These are phyloP conservation scores for Microctenopoma stevenorrisi DNA, from an alignment of 2,797 vertebrate genomes.

Conservation along the genomic window DNA sequence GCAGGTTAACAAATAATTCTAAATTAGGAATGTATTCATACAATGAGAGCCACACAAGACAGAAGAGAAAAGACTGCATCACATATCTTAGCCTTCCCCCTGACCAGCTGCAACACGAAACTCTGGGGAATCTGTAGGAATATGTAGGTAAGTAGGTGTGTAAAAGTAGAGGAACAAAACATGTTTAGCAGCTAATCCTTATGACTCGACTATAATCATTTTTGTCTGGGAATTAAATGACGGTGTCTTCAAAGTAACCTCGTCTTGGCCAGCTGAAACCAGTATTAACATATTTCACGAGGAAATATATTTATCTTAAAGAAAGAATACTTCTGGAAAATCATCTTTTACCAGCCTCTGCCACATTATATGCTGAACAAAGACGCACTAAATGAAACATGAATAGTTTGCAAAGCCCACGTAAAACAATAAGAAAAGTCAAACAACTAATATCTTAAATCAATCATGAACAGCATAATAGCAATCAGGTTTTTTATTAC, in stretches of 20 bases:
- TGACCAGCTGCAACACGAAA: slow-evolving; percentile 70
- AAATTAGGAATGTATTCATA: slow-evolving; percentile 1
- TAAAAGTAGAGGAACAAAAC: slow-evolving; percentile 9
- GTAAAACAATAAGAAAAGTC: background rate
- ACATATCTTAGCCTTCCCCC: slow-evolving; percentile 22
- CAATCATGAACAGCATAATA: background rate
- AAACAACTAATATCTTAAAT: too few species aligned
- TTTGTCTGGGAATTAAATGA: slow-evolving; percentile 5
- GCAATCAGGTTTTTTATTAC: background rate
- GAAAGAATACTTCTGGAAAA: background rate
- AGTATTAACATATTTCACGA: background rate
- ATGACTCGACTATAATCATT: background rate
- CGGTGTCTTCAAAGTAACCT: background rate
- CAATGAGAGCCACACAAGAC: slow-evolving; percentile 7
- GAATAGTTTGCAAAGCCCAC: background rate
- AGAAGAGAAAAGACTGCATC: slow-evolving; percentile 19
- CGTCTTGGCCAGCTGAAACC: background rate
- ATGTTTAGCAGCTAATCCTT: background rate
- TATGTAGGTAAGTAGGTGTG: slow-evolving; percentile 10
- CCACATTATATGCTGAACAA: background rate
- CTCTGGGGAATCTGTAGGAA: slow-evolving; percentile 50
- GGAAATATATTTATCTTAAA: background rate
- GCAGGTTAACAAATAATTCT: background rate
- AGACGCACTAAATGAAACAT: background rate
- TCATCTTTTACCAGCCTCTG: background rate